These are phyloP conservation scores for Microdon myrmicae DNA, from an alignment of 2,888 invertebrate species.

Conservation along the genomic window DNA sequence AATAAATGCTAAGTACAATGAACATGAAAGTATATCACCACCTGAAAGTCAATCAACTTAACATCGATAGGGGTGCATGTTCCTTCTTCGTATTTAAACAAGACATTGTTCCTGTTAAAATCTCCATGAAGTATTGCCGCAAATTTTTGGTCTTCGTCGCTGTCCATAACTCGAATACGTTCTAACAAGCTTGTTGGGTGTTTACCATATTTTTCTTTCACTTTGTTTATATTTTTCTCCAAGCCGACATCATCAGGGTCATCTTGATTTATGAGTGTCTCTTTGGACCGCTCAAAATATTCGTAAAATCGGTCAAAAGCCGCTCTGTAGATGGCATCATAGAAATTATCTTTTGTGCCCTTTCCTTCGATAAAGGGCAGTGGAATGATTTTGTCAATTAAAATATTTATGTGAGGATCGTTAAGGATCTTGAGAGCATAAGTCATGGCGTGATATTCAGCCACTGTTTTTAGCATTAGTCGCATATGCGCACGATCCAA, in stretches of 20 bases:
- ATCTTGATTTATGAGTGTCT: conserved; percentile 26
- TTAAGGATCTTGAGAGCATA: conserved; percentile 59
- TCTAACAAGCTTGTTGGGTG: conserved; percentile 60
- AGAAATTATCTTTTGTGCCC: conserved; percentile 55
- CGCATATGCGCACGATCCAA: conserved; percentile 60
- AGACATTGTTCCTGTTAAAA: conserved; percentile 65
- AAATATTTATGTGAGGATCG: conserved; percentile 55
- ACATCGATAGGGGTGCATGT: conserved; percentile 53
- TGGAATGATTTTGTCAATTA: conserved; percentile 56
- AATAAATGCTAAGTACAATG: neutral
- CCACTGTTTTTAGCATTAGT: conserved; percentile 59
- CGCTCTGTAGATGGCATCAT: conserved; percentile 57
- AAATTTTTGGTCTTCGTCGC: conserved; percentile 57
- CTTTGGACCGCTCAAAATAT: conserved; percentile 58
- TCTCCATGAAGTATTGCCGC: conserved; percentile 63
- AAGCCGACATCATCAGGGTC: conserved; percentile 49
- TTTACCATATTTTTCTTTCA: conserved; percentile 57
- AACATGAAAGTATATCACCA: conserved; percentile 13
- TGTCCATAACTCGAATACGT: conserved; percentile 54
- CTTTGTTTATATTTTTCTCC: conserved; percentile 53
- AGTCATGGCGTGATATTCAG: conserved; percentile 61
- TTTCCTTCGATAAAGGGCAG: conserved; percentile 56
- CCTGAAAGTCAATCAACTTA: conserved; percentile 65
- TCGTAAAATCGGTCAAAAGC: conserved; percentile 63
- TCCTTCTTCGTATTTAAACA: conserved; percentile 59